phyloP scores from a whole-genome alignment of 2,888 invertebrate species.

The Agrochola lota region DNA sequence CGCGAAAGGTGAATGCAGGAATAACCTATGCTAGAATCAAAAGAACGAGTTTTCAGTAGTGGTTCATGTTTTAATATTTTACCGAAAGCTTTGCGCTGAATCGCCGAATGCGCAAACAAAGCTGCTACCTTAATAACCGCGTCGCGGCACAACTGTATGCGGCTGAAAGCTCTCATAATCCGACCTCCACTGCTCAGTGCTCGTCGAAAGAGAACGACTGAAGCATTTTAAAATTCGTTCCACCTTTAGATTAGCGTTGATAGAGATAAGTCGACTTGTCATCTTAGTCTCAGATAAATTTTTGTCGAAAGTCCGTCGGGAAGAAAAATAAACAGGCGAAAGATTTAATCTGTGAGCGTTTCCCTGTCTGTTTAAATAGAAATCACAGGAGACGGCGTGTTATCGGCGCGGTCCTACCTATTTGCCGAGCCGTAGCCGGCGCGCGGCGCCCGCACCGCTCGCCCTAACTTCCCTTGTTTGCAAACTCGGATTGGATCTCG shows the following conservation, averaged over 20 bases:
- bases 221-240: slow-evolving; percentile 82
- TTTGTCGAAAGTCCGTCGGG: slow-evolving; percentile 79
- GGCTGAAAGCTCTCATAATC: slow-evolving; percentile 86
- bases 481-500: slow-evolving; percentile 90
- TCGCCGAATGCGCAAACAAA: slow-evolving; percentile 86
- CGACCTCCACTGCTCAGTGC: slow-evolving; percentile 73
- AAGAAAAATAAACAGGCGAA: slow-evolving; percentile 86
- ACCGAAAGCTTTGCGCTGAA: slow-evolving; percentile 82
- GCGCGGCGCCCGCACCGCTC: slow-evolving; percentile 72
- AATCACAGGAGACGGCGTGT: slow-evolving; percentile 87
- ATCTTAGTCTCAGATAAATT: slow-evolving; percentile 81
- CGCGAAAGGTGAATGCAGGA: slow-evolving; percentile 54
- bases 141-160: slow-evolving; percentile 78
- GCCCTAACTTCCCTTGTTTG: slow-evolving; percentile 90
- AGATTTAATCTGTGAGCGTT: slow-evolving; percentile 88
- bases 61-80: slow-evolving; percentile 86
- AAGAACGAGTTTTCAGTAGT: slow-evolving; percentile 70
- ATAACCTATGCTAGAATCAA: slow-evolving; percentile 61
- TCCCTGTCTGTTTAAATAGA: slow-evolving; percentile 88
- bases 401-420: slow-evolving; percentile 82
- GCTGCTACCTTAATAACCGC: slow-evolving; percentile 85
- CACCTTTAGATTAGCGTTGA: slow-evolving; percentile 83
- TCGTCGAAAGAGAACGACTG: slow-evolving; percentile 74
- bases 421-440: slow-evolving; percentile 59
- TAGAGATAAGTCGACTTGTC: slow-evolving; percentile 85